These are phyloP conservation scores for Paramuricea clavata DNA, from an alignment of 92 coral and sea anemone genomes.

Conservation along the genomic window DNA sequence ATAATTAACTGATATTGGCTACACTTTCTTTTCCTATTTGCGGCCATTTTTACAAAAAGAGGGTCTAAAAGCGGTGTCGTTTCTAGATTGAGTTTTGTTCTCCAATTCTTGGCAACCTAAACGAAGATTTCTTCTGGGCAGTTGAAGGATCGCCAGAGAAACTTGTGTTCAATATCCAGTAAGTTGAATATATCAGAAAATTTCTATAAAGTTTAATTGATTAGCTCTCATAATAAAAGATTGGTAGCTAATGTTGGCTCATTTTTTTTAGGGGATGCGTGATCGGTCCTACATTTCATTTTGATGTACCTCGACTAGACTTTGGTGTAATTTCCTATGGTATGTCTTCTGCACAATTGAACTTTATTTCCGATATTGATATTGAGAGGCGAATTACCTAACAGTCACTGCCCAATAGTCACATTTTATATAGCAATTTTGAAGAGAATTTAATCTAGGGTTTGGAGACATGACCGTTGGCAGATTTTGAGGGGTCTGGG, in stretches of 20 bases:
- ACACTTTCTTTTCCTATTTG: no score
- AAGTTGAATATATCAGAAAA: not conserved
- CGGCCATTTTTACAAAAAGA: not conserved
- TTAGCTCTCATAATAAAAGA: no score
- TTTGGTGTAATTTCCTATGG: constrained; percentile 99
- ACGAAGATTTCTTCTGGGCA: constrained; percentile 79
- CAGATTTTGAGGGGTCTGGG: no score
- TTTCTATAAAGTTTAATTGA: not conserved
- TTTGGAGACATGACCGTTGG: no score
- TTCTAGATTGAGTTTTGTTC: constrained; percentile 89
- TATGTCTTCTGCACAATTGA: constrained; percentile 39
- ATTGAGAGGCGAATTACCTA: no score
- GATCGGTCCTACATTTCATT: constrained; percentile 99
- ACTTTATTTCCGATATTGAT: no score
- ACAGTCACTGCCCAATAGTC: no score
- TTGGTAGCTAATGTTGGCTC: no score
- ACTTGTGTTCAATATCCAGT: constrained; percentile 82
- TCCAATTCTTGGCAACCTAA: constrained; percentile 85
- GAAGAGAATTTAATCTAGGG: no score
- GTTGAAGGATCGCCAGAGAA: constrained; percentile 96
- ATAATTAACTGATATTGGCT: no score
- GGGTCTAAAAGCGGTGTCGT: not conserved
- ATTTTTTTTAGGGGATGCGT: constrained; percentile 88
- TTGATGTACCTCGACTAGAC: constrained; percentile 86
- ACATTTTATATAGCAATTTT: no score